Conservation (phyloP, 2,888 invertebrate species). For the Campoplex capitator region DNA sequence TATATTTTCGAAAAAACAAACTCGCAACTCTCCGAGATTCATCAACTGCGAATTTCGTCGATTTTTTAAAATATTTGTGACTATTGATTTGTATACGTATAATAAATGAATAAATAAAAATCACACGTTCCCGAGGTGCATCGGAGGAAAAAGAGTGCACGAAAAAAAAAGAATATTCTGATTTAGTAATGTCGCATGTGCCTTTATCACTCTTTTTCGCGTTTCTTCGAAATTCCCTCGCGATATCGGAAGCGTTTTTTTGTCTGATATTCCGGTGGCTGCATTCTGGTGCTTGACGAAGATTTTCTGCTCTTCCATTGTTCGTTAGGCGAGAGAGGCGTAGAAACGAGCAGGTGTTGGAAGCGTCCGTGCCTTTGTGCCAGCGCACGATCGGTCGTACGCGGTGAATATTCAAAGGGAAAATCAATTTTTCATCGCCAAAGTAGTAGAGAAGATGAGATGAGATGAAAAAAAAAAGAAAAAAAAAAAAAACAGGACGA, state of each 20-base stretch:
- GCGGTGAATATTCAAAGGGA: conserved; percentile 61
- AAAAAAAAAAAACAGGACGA: conserved; percentile 1
- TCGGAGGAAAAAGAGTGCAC: neutral
- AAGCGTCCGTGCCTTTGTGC: conserved; percentile 46
- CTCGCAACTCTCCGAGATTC: neutral
- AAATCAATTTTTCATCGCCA: conserved; percentile 67
- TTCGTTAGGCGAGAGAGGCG: conserved; percentile 45
- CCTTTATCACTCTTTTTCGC: neutral
- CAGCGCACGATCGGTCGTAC: conserved; percentile 51
- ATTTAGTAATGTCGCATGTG: neutral
- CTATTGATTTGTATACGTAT: neutral
- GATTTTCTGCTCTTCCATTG: conserved; percentile 53
- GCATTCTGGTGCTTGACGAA: conserved; percentile 16
- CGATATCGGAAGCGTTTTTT: neutral
- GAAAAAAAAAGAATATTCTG: conserved; percentile 1
- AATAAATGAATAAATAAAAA: neutral
- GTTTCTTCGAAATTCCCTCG: neutral
- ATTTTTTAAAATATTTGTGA: neutral
- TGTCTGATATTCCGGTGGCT: conserved; percentile 7
- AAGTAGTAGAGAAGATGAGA: conserved; percentile 29
- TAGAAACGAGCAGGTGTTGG: conserved; percentile 45
- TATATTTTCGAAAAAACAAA: too few relatives aligned
- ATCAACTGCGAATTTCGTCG: neutral
- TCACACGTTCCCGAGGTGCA: neutral
- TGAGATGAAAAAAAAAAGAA: conserved; percentile 18